Base-by-base conservation (phyloP, 2,888 invertebrate genomes). In the Lymantria dispar region DNA sequence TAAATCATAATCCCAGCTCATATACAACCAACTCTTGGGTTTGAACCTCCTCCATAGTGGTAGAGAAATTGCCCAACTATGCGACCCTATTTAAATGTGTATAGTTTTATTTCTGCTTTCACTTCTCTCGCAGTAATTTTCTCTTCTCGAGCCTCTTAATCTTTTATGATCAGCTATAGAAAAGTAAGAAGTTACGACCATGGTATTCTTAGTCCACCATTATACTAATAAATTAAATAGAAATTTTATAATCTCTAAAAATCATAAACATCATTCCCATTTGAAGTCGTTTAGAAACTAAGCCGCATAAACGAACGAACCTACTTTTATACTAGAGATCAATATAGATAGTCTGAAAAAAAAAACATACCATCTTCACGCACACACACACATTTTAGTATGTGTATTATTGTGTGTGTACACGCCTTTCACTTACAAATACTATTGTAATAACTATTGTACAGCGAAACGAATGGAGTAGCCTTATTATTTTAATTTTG, bases 261-360 rank as follows among this genome's bases (percentile, higher is more conserved):
- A 60, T 38, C 70, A 77, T 75, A 29, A 62, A 70, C 62, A 58
- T 64, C 74, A 76, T 76, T 55, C 39, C 31, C 56, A 55, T 54
- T 62, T 56, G 45, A 47, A 68, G 56, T n/a, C 8, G 51, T 54
- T 74, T 80, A 83, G 83, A 83, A 86, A 89, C 87, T 90, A 86
- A 86, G 54, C 73, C 51, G 45, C 47, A 51, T 45, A 58, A 64
- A 71, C 67, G 59, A 56, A 70, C 64, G 70, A 68, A 61, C 72
- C 74, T 58, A 79, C 80, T 81, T 89, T 76, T 90, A 90, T 90
- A 90, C 83, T 74, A 78, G 78, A 78, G 78, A 79, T 79, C 78
- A 81, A 82, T 83, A 76, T 71, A 70, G 73, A 54, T 74, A 76
- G 72, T 73, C 69, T 74, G 67, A 63, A 63, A 74, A 78, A 85